These are phyloP conservation scores for Neogale vison DNA, from an alignment of 2,113 vertebrate genomes.

Conservation along the genomic window DNA sequence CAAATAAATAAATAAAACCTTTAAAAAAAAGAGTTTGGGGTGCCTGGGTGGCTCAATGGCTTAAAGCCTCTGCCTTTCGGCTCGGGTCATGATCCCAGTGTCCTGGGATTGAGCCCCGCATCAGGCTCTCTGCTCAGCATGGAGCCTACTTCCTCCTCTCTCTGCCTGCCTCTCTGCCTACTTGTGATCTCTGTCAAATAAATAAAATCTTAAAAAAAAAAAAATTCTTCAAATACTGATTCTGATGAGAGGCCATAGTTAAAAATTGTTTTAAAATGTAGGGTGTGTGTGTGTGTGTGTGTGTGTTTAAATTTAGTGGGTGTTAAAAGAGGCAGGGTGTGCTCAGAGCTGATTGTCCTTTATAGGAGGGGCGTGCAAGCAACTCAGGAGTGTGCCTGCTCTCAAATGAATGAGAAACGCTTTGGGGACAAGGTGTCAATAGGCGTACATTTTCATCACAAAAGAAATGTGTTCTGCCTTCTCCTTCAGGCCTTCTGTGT, in stretches of 20 bases:
- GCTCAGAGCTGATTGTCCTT: not conserved
- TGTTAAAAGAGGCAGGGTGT: not conserved
- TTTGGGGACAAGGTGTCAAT: not conserved
- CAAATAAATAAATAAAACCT: no score
- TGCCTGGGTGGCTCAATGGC: no score
- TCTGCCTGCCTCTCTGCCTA: no score
- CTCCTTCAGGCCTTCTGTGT: not conserved
- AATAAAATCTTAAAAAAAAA: not conserved
- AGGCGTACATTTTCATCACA: not conserved
- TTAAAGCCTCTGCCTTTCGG: no score
- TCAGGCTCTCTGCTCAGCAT: no score
- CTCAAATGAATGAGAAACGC: not conserved
- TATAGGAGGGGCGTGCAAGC: not conserved
- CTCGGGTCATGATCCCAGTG: no score
- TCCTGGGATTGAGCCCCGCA: rapidly evolving
- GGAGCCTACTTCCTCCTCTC: no score
- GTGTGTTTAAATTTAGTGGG: no score
- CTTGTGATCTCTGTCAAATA: no score
- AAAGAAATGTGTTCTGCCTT: not conserved
- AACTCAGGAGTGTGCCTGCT: not conserved
- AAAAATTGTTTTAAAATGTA: not conserved
- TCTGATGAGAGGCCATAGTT: not conserved
- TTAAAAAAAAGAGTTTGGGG: no score
- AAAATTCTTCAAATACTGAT: not conserved
- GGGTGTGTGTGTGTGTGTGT: not conserved